Evolutionary conservation across 2,888 invertebrate genomes (phyloP), one percentile per base, ranked within the genome.

Genomic region (Rhorus exstirpatorius): DNA sequence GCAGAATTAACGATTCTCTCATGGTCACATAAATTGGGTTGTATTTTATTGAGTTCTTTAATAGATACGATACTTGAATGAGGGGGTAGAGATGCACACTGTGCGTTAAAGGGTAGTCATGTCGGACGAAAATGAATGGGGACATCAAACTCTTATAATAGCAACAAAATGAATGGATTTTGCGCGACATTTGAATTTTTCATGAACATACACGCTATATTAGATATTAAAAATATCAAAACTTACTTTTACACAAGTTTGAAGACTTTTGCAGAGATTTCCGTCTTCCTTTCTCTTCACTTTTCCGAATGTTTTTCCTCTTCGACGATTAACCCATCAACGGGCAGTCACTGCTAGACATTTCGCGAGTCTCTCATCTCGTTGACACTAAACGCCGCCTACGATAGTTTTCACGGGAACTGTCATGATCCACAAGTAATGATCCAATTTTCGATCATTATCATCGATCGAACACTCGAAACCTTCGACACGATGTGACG

Each of bases 241-340:
- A 35, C 82, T 82, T 82, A 82, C 82, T 71, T 82, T 65, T 49
- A 24, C 49, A 38, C 67, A 76, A 65, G 65, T 65, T 79, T 21
- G 44, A n/a, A 35, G 44, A 19, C 8, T 8, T 67, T 10, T 14
- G 49, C 58, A 21, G 53, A n/a, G 58, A 35, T n/a, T 19, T 17
- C n/a, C 38, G 26, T 14, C 44, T 55, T 17, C 49, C 31, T n/a
- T 14, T 24, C 14, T 8, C 58, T 38, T 53, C 72, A 55, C 70
- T 79, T 35, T 35, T 58, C 14, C 1, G 21, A 26, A 31, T 35
- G 44, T 49, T 14, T 38, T 38, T 35, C 14, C 17, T 6, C 49
- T 1, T 55, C 71, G 41, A 55, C 3, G 26, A 51, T 60, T 38
- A 61, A 49, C 44, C 46, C 58, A 14, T 24, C 31, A 41, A 79